Base-by-base conservation (phyloP, 2,113 vertebrate genomes). In the Misgurnus anguillicaudatus region DNA sequence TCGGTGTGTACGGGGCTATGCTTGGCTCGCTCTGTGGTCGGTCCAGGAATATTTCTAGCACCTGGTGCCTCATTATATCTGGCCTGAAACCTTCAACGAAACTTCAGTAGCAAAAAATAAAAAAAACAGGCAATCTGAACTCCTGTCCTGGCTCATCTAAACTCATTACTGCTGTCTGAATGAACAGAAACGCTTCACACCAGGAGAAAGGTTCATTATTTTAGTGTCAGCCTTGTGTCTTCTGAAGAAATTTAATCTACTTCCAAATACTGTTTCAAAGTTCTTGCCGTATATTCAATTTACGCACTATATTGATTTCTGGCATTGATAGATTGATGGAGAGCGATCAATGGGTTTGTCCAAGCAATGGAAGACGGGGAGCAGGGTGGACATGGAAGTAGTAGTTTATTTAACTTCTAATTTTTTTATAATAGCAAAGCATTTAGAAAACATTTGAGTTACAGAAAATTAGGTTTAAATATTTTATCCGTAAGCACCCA, bases 11-110 rank as follows among this genome's bases (percentile, higher is more conserved):
- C 19, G 5, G 36, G 36, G 13, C 73, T 19, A 24, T 14, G 13
- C 21, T 55, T 73, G 38, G 10, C 65, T 42, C n/a, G 6, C 57
- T 55, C 64, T 48, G 42, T 57, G 60, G 66, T 48, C 73, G n/a
- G 67, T 60, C 60, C 77, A 79, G 51, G 45, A 77, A 78, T 38
- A 69, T 24, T 42, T 71, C 45, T 70, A 63, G 67, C 57, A 48
- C 41, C 77, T 70, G 66, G 41, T 61, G 19, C 16, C 45, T 61
- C 58, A 73, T 60, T 73, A 60, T 60, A 21, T 45, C 1, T 19
- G 1, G 55, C 51, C 55, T 73, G 24, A 60, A 60, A 73, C 53
- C 60, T 24, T 13, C 38, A 57, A 36, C 60, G 70, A 60, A 60
- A 42, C 70, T 71, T 55, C 68, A 71, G 36, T 4, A 14, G 0